A percentile compares a stretch with the other conserved stretches of the same genome.
Conservation (phyloP, 1,140 invertebrate species). For the Glossosoma conforme region DNA sequence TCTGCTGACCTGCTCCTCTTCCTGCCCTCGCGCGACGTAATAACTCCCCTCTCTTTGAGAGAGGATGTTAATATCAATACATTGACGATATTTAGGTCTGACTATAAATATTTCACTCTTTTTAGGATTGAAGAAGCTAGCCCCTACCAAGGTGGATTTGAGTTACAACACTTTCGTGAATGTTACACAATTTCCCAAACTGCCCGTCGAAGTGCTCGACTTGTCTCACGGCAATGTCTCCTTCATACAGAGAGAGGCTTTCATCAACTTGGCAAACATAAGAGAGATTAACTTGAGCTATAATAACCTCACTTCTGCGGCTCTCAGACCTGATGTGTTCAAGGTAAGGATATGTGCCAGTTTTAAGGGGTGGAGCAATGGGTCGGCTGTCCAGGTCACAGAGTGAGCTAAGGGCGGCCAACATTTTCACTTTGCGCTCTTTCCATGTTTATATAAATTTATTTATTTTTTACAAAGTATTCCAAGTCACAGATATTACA, state of each 20-base stretch:
- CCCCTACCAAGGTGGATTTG: slow-evolving; percentile 44
- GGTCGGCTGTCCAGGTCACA: too few species aligned
- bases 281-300: slow-evolving; percentile 61
- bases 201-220: slow-evolving; percentile 40
- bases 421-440: too few species aligned
- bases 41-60: not conserved
- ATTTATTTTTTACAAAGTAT: too few species aligned
- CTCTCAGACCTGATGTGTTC: slow-evolving; percentile 58
- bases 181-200: slow-evolving; percentile 37
- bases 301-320: slow-evolving; percentile 56
- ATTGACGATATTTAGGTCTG: slow-evolving; percentile 32
- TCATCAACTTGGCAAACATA: slow-evolving; percentile 58
- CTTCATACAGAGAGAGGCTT: slow-evolving; percentile 55
- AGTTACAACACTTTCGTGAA: slow-evolving; percentile 45
- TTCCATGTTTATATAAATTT: too few species aligned
- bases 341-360: slow-evolving; percentile 53
- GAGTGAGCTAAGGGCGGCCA: too few species aligned
- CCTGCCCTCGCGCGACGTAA: not conserved
- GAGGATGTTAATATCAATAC: slow-evolving; percentile 21
- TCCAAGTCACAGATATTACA: too few species aligned
- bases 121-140: slow-evolving; percentile 38
- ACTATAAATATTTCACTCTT: slow-evolving; percentile 30
- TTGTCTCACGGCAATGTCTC: slow-evolving; percentile 53
- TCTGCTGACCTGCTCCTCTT: slow-evolving; percentile 9
- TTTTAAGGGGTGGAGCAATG: too few species aligned